Percentiles rank a stretch among this genome's conserved stretches.
Evolutionary conservation across 2,888 invertebrate genomes (phyloP).

Genomic region (Brenthis hecate): DNA sequence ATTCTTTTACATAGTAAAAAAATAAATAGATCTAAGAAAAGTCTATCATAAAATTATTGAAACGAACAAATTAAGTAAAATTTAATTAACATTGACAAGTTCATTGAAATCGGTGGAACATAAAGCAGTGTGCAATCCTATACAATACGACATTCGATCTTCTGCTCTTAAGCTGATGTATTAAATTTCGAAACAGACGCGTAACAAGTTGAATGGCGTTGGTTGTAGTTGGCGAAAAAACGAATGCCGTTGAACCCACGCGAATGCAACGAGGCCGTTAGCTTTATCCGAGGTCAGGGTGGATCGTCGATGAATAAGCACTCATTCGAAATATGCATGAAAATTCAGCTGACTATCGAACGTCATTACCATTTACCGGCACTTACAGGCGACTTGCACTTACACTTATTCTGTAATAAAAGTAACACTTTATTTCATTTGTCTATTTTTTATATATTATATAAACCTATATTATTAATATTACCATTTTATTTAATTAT

Average conservation of each 20-base stretch:
- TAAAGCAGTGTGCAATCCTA: too few species aligned
- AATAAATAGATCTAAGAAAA: not conserved
- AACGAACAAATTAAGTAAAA: not conserved
- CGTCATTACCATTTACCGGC: not conserved
- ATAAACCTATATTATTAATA: too few species aligned
- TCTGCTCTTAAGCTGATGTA: conserved; percentile 34
- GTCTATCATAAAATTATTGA: not conserved
- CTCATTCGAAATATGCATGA: conserved; percentile 50
- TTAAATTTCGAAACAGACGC: conserved; percentile 37
- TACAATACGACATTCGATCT: not conserved
- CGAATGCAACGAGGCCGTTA: conserved; percentile 72
- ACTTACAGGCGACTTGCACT: conserved; percentile 2
- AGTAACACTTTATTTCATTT: not conserved
- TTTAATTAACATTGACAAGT: too few species aligned
- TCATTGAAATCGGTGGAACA: too few species aligned
- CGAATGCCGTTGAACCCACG: conserved; percentile 69
- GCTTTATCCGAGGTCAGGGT: conserved; percentile 74
- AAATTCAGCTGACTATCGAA: conserved; percentile 49
- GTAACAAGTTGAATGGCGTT: conserved; percentile 51
- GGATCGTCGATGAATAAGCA: conserved; percentile 47
- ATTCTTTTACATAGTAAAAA: too few species aligned
- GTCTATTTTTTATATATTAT: too few species aligned
- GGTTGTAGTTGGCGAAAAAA: conserved; percentile 66
- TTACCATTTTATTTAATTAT: too few species aligned
- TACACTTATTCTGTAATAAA: not conserved